These are phyloP conservation scores for Agrilus mali DNA, from an alignment of 2,888 invertebrate species.

Conservation along the genomic window DNA sequence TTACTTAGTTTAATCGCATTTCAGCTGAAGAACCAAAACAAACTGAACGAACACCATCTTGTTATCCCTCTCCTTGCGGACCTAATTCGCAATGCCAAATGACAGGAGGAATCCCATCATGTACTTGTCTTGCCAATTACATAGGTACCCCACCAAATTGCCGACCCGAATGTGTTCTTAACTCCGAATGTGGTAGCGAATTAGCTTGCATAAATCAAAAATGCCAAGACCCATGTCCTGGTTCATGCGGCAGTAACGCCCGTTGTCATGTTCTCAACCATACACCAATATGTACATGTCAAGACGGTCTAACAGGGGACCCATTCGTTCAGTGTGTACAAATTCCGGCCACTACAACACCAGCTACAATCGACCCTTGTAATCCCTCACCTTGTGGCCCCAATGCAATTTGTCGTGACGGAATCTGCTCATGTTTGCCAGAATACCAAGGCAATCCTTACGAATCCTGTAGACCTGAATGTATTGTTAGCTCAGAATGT, in stretches of 20 bases:
- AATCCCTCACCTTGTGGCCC: conserved; percentile 66
- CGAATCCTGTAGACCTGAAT: conserved; percentile 56
- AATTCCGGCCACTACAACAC: conserved; percentile 34
- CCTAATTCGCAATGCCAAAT: conserved; percentile 71
- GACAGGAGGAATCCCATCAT: conserved; percentile 58
- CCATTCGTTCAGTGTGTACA: conserved; percentile 61
- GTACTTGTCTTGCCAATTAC: conserved; percentile 66
- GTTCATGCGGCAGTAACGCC: conserved; percentile 70
- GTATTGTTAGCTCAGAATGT: conserved; percentile 55
- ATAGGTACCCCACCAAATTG: conserved; percentile 70
- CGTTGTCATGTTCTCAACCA: conserved; percentile 69
- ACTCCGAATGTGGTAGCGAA: conserved; percentile 66
- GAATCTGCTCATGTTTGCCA: conserved; percentile 46
- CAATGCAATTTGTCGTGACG: conserved; percentile 54
- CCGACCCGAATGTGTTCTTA: conserved; percentile 67
- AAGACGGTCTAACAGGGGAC: conserved; percentile 66
- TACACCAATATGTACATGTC: conserved; percentile 68
- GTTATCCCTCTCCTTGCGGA: conserved; percentile 73
- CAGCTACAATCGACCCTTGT: conserved; percentile 42
- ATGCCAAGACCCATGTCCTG: conserved; percentile 72
- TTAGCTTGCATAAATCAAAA: conserved; percentile 66
- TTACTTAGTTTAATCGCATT: conserved; percentile 16
- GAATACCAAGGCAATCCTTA: conserved; percentile 57
- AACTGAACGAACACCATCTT: conserved; percentile 60
- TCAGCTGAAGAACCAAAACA: conserved; percentile 24